Percentiles rank a stretch among this genome's conserved stretches.
These are phyloP conservation scores for Zapornia atra DNA, from an alignment of 2,113 vertebrate genomes.

Conservation along the genomic window DNA sequence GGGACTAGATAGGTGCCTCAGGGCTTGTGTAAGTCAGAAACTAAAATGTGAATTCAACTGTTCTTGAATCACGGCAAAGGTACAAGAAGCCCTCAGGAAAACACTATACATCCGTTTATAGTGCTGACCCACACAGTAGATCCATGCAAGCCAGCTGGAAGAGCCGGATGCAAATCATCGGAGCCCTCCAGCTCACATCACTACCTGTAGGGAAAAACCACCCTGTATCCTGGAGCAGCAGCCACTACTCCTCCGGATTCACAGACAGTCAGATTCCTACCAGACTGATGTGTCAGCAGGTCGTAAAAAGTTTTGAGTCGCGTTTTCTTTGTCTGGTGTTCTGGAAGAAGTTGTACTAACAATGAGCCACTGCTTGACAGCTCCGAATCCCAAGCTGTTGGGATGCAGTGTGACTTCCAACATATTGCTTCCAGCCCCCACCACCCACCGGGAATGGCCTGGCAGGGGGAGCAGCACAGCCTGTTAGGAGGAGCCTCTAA, in stretches of 20 bases:
- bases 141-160: not conserved
- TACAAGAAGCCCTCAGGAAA: not conserved
- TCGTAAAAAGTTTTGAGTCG: conserved; percentile 36
- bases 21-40: not conserved
- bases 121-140: not conserved
- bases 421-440: conserved; percentile 60
- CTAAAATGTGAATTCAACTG: not conserved
- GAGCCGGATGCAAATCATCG: not conserved
- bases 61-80: not conserved
- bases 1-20: not conserved
- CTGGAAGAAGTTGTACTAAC: conserved; percentile 63
- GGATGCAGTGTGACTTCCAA: conserved; percentile 64
- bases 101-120: not conserved
- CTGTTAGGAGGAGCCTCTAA: conserved; percentile 41
- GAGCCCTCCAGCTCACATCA: not conserved
- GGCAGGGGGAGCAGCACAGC: conserved; percentile 52
- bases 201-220: not conserved
- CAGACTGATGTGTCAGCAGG: conserved; percentile 30
- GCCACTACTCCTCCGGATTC: not conserved
- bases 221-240: not conserved
- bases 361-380: conserved; percentile 63
- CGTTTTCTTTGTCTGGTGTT: conserved; percentile 21
- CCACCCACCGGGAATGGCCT: conserved; percentile 59
- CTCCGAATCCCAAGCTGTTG: conserved; percentile 55
- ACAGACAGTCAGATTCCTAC: not conserved